These are phyloP conservation scores for Mareca strepera DNA, from an alignment of 2,797 vertebrate species.

Conservation along the genomic window DNA sequence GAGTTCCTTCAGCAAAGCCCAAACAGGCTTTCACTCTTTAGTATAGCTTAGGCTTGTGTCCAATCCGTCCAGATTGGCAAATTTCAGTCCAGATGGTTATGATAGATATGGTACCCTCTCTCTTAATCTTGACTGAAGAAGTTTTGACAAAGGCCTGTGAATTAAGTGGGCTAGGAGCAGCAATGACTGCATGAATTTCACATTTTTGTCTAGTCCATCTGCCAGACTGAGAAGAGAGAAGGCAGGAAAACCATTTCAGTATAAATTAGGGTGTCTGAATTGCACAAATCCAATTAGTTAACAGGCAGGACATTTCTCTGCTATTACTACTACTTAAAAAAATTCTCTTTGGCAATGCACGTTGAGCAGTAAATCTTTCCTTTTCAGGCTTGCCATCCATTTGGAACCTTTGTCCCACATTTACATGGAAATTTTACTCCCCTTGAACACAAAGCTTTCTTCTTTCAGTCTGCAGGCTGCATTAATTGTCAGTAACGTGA, in stretches of 20 bases:
- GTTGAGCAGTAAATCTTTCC: constrained; percentile 56
- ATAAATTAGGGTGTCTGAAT: constrained; percentile 47
- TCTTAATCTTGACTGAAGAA: constrained; percentile 67
- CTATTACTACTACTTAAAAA: constrained; percentile 50
- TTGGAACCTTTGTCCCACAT: constrained; percentile 66
- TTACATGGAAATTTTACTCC: constrained; percentile 73
- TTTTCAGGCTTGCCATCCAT: constrained; percentile 61
- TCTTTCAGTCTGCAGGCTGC: constrained; percentile 41
- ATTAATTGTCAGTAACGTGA: constrained; percentile 64
- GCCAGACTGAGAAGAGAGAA: constrained; percentile 55
- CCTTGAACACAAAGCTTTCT: constrained; percentile 56
- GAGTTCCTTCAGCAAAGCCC: constrained; percentile 17
- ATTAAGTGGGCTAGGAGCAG: constrained; percentile 65
- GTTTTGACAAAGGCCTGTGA: constrained; percentile 70
- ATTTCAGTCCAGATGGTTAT: constrained; percentile 75
- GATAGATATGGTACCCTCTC: constrained; percentile 59
- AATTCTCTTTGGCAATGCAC: not conserved
- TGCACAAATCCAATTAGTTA: constrained; percentile 61
- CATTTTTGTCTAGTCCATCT: constrained; percentile 71
- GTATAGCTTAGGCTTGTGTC: constrained; percentile 54
- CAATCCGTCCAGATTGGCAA: constrained; percentile 65
- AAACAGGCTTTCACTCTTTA: constrained; percentile 35
- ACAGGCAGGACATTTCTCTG: constrained; percentile 51
- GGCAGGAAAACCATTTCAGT: constrained; percentile 32
- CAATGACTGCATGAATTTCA: constrained; percentile 62